phyloP scores from a whole-genome alignment of 1,140 invertebrate genomes.

The Probaryconus sp. region DNA sequence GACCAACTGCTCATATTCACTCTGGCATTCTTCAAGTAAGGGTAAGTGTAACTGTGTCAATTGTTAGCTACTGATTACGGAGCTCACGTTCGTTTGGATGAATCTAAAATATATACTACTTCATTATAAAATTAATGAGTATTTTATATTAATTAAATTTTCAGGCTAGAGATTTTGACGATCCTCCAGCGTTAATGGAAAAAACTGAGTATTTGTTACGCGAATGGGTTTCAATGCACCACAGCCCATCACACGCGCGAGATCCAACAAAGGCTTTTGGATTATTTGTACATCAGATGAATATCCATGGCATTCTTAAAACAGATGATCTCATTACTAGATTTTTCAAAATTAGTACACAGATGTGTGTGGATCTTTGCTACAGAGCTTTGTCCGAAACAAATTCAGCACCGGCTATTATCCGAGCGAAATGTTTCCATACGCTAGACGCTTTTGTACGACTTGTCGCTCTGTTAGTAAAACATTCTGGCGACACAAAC shows the following conservation, averaged over 20 bases:
- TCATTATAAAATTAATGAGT: not conserved
- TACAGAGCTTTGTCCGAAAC: conserved; percentile 85
- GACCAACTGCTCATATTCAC: conserved; percentile 93
- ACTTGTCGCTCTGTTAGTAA: conserved; percentile 96
- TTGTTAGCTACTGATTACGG: too few species aligned
- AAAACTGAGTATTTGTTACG: conserved; percentile 96
- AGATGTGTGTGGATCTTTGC: conserved; percentile 97
- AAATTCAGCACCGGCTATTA: conserved; percentile 81
- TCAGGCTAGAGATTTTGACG: conserved; percentile 92
- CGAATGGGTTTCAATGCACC: conserved; percentile 96
- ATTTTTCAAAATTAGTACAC: conserved; percentile 97
- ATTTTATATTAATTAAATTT: conserved; percentile 40
- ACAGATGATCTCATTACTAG: conserved; percentile 98
- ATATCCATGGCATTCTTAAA: conserved; percentile 96
- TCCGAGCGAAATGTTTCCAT: conserved; percentile 95
- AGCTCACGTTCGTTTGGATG: too few species aligned
- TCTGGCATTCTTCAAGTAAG: conserved; percentile 91
- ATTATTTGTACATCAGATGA: conserved; percentile 97
- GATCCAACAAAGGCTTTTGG: conserved; percentile 97
- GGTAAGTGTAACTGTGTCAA: too few species aligned
- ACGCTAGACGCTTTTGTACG: conserved; percentile 97
- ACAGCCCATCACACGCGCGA: conserved; percentile 86
- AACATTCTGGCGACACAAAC: conserved; percentile 92
- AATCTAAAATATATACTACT: conserved; percentile 23
- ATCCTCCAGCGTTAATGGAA: conserved; percentile 95